Evolutionary conservation across 2,113 vertebrate genomes (phyloP), one percentile per base, ranked within the genome.

Genomic region (Misgurnus mizolepis): DNA sequence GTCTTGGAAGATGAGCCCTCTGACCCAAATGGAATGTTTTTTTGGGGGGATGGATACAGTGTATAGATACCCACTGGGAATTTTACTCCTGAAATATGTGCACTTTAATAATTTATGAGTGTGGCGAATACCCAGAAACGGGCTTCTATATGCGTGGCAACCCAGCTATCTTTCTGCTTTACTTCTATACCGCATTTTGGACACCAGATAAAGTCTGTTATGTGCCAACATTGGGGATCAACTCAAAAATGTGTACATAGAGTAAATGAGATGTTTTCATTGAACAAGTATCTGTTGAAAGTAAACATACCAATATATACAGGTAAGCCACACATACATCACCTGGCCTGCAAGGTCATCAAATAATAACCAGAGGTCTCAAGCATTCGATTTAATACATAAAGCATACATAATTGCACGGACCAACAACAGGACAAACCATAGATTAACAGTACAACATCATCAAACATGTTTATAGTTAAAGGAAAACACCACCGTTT

Each of bases 171-270:
- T 47, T 27, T 17, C 3, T 56, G 81, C 17, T 86, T 58, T 84
- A 80, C 50, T 64, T 61, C 77, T 75, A 49, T 27, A 56, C 18
- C 10, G 68, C 56, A 39, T 68, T 77, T 67, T 79, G 41, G 27
- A 71, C 18, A 67, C 65, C 39, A 64, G 7, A 22, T 77, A 0
- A 27, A 27, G 53, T 39, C 7, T 67, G 5, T 62, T 69, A 41
- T 6, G 64, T 64, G 22, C 60, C 62, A 80, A 49, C 34, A 18
- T 17, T 47, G 61, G 56, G 70, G 49, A 74, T 10, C 70, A 73
- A 64, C 43, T 45, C 45, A 73, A 56, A 72, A 6, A n/a, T n/a
- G 22, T n/a, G 18, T 39, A 17, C 72, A 47, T 18, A 62, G 34
- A 75, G 18, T 14, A 0, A 11, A 22, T 64, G 1, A 8, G n/a